A percentile compares a stretch with the other conserved stretches of the same genome.
These are phyloP conservation scores for Hippocampus comes DNA, from an alignment of 2,113 vertebrate species.

Conservation along the genomic window DNA sequence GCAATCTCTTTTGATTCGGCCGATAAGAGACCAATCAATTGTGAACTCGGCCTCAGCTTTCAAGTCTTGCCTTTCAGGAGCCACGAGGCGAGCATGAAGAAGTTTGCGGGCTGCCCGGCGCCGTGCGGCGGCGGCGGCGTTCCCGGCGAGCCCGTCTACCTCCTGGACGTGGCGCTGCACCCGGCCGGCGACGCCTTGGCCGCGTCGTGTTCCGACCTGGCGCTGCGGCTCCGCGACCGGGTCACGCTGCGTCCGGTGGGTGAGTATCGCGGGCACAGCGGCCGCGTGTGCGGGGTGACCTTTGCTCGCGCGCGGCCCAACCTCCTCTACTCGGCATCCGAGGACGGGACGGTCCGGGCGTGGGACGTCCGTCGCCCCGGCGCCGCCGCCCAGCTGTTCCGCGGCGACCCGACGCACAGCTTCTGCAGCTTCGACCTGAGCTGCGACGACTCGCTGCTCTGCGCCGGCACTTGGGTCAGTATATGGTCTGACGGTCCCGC, in stretches of 20 bases:
- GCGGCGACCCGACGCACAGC: constrained; percentile 73
- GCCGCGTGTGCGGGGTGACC: constrained; percentile 68
- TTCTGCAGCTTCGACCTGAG: constrained; percentile 86
- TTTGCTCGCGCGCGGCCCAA: constrained; percentile 68
- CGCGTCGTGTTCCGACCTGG: constrained; percentile 76
- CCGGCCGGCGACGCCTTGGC: constrained; percentile 61
- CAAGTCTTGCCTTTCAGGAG: neutral
- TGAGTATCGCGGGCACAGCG: constrained; percentile 64
- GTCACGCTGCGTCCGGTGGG: constrained; percentile 71
- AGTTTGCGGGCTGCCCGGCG: constrained; percentile 74
- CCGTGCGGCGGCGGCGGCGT: constrained; percentile 56
- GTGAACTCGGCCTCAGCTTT: too few relatives aligned
- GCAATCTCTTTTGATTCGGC: too few relatives aligned
- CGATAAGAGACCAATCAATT: too few relatives aligned
- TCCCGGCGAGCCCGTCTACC: constrained; percentile 58
- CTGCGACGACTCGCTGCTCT: constrained; percentile 78
- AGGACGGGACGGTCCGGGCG: constrained; percentile 74
- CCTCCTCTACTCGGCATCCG: constrained; percentile 79
- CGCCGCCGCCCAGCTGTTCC: constrained; percentile 70
- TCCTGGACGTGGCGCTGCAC: constrained; percentile 63
- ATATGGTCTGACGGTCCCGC: neutral
- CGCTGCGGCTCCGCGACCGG: constrained; percentile 75
- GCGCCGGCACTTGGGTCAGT: constrained; percentile 77
- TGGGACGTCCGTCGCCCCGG: constrained; percentile 81
- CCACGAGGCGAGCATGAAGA: constrained; percentile 62